Evolutionary conservation across 2,113 vertebrate species (phyloP).

Genomic region (Chelonoidis abingdonii): DNA sequence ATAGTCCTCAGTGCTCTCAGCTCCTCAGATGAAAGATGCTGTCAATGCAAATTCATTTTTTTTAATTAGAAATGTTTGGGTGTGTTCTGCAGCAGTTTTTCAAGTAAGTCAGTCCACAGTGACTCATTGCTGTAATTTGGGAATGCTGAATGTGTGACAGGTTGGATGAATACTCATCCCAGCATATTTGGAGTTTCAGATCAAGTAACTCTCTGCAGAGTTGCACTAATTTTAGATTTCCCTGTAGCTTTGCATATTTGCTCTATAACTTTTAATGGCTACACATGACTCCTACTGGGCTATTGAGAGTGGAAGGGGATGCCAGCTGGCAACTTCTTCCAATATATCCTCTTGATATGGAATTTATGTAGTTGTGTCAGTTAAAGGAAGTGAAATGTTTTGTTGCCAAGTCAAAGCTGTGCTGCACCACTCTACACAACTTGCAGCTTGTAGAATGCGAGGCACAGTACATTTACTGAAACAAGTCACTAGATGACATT

Average conservation of each 20-base stretch:
- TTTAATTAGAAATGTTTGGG: constrained; percentile 58
- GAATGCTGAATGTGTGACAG: neutral
- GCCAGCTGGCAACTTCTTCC: neutral
- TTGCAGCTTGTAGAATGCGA: neutral
- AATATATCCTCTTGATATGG: neutral
- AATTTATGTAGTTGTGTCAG: neutral
- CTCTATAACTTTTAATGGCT: neutral
- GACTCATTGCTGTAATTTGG: neutral
- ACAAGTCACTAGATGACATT: neutral
- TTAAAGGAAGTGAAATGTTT: neutral
- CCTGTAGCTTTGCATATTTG: neutral
- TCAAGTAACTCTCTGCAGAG: neutral
- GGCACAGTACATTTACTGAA: neutral
- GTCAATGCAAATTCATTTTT: constrained; percentile 43
- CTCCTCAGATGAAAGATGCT: constrained; percentile 56
- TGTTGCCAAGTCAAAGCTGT: neutral
- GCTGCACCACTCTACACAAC: neutral
- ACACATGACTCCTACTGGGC: neutral
- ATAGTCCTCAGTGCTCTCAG: constrained; percentile 20
- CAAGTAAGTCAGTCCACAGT: neutral
- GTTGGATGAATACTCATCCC: neutral
- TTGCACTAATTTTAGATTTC: neutral
- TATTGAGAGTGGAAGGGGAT: neutral
- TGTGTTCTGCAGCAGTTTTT: constrained; percentile 27
- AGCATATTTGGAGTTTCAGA: neutral